phyloP scores from a whole-genome alignment of 2,113 vertebrate species.

The Poeciliopsis prolifica region DNA sequence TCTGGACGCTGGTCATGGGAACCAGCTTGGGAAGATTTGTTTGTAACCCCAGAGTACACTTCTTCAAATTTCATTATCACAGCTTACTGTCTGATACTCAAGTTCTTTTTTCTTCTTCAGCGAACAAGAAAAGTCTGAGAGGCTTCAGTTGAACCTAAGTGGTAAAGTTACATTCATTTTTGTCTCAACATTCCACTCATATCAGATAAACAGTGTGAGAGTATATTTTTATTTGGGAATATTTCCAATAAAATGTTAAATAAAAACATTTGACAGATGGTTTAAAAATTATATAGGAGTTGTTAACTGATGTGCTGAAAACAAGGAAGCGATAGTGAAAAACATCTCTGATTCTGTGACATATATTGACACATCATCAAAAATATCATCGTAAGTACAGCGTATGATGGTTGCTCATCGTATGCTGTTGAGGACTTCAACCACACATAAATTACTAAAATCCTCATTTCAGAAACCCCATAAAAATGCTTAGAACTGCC shows the following conservation, averaged over 20 bases:
- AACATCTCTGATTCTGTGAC: neutral
- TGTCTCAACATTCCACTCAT: neutral
- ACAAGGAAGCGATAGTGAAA: neutral
- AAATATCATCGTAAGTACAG: too few species aligned
- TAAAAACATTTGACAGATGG: neutral
- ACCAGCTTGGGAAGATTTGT: neutral
- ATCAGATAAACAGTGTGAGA: neutral
- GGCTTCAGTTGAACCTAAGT: neutral
- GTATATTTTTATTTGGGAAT: neutral
- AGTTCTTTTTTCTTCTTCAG: neutral
- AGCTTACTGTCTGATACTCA: neutral
- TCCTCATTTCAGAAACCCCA: too few species aligned
- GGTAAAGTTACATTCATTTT: neutral
- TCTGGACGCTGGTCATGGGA: constrained; percentile 45
- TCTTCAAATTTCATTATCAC: neutral
- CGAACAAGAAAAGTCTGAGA: neutral
- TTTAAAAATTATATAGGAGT: neutral
- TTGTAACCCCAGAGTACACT: neutral
- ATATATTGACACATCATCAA: neutral
- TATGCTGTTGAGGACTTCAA: too few species aligned
- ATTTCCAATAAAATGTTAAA: neutral
- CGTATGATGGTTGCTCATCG: too few species aligned
- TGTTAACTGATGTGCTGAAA: neutral
- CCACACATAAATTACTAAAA: too few species aligned
- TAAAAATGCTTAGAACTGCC: too few species aligned